Base-by-base conservation (phyloP, 2,113 vertebrate species). In the Muscicapa adusta region DNA sequence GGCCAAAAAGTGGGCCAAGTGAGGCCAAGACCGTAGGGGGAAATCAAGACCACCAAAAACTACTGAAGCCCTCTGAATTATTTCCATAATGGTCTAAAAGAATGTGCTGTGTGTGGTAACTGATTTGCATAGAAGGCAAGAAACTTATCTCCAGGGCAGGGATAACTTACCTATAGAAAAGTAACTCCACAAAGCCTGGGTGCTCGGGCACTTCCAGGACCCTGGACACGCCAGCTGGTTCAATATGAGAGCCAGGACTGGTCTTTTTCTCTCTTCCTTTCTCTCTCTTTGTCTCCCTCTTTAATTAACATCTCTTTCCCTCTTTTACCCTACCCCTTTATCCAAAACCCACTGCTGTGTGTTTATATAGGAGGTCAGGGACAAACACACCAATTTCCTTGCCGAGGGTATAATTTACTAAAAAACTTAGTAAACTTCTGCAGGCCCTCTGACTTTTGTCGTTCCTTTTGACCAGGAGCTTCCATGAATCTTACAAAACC, bases 61-160 rank as follows among this genome's bases (percentile, higher is more conserved):
- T 26, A 26, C 8, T 0, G 0, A 65, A 80, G 12, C 26, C 18
- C 26, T 58, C 31, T 36, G 29, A 34, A 40, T 9, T 10, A 4
- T 58, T 51, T 66, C 23, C 10, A 50, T 33, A 45, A 45, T n/a
- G 15, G 7, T 43, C 10, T 66, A 8, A 23, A 66, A 73, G 33
- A 24, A 58, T 6, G 15, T 33, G 24, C 23, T 13, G 6, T 20
- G 22, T 34, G 10, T 38, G 18, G 25, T 43, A 51, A 57, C 22
- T 43, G 23, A 73, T 45, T 38, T 18, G 14, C 38, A 20, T 9
- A 53, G 68, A 53, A 60, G 25, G 38, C 29, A 28, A 29, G 38
- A 78, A 78, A 31, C 29, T 25, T 40, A 25, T 20, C 25, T 40
- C 29, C 29, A 62, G 16, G n/a, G 10, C 10, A 38, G 17, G 33